Conservation (phyloP, 2,888 invertebrate species). For the Tethea ocularis region DNA sequence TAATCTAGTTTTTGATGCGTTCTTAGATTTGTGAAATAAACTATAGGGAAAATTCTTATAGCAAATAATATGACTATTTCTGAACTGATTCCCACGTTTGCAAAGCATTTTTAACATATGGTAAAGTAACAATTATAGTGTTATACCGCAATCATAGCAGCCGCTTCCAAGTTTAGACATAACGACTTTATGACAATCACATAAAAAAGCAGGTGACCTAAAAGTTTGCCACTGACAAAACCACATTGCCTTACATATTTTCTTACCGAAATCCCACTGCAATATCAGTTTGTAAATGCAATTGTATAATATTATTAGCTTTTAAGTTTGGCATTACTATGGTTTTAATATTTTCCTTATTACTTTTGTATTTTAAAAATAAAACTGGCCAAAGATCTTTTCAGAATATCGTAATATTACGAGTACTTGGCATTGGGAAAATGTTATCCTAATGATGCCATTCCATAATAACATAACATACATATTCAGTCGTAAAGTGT, state of each 20-base stretch:
- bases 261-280: not conserved
- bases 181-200: constrained; percentile 3
- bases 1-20: too few species aligned
- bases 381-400: not conserved
- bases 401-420: not conserved
- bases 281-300: not conserved
- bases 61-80: not conserved
- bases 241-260: constrained; percentile 4
- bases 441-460: too few species aligned
- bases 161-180: constrained; percentile 3
- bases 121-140: not conserved
- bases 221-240: not conserved
- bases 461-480: too few species aligned
- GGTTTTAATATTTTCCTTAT: not conserved
- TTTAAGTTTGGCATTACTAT: not conserved
- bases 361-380: not conserved
- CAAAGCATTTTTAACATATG: not conserved
- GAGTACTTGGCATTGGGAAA: not conserved
- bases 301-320: not conserved
- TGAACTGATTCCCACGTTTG: constrained; percentile 1
- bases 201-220: constrained; percentile 4
- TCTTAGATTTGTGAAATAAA: too few species aligned
- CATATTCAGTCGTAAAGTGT: not conserved
- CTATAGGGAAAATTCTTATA: not conserved
- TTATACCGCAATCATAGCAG: not conserved